Evolutionary conservation across 2,113 vertebrate genomes (phyloP), one percentile per base, ranked within the genome.

Genomic region (Chloropsis hardwickii): DNA sequence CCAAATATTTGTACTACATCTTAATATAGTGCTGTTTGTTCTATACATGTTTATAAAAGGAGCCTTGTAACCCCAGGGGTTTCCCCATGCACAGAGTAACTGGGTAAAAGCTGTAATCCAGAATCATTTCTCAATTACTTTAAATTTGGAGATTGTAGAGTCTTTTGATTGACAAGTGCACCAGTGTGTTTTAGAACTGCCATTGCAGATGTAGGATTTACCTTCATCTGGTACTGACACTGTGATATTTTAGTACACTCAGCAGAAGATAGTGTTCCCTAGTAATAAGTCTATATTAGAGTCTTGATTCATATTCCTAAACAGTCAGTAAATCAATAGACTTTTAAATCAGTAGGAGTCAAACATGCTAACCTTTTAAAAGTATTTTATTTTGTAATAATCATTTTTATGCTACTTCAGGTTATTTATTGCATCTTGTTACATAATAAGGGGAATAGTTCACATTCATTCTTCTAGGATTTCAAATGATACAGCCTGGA

Each of bases 1-100:
- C 6, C 84, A 86, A 84, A 74, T 84, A 93, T 96, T 95, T 91
- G 81, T 84, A 80, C 29, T 90, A 40, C 37, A 53, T 51, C 28
- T 92, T 76, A 81, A 74, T 88, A 60, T 58, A 88, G 35, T 88
- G 24, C 25, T 91, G 1, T 93, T 95, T 92, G n/a, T 84, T 76
- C 56, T 76, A 14, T 76, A 28, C 40, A 16, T 74, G 24, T 84
- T 91, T 82, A 50, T 92, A 93, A 76, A 47, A 90, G 12, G 45
- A 77, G n/a, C 69, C 39, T 91, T 44, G 67, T 81, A 79, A 53
- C n/a, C 65, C 10, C n/a, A 64, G 67, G 17, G 37, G 21, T 64
- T 89, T 88, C 53, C 37, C 23, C 19, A 37, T 82, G 85, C 27
- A 47, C 12, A 37, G 67, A 90, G 56, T 61, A 47, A 37, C 31